Percentiles rank a stretch among this genome's conserved stretches.
phyloP scores from a whole-genome alignment of 2,113 vertebrate genomes.

The Nothoprocta pentlandii region DNA sequence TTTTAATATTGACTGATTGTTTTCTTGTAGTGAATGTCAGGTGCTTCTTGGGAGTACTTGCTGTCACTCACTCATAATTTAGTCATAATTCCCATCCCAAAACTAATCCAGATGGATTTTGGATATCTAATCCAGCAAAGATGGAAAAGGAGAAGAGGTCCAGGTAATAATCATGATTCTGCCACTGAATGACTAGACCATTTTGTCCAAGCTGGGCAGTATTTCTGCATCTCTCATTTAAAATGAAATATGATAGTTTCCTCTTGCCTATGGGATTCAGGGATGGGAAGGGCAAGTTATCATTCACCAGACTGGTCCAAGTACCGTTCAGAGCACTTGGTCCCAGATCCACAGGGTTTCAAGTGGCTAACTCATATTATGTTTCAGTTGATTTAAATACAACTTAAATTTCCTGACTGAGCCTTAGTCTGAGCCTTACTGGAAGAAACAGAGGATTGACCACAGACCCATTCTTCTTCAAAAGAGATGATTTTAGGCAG shows the following conservation, averaged over 20 bases:
- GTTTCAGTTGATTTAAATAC: background rate
- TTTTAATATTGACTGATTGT: constrained; percentile 29
- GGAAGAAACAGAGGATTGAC: no score
- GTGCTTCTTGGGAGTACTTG: background rate
- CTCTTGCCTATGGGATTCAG: background rate
- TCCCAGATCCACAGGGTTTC: background rate
- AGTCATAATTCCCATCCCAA: background rate
- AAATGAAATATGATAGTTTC: background rate
- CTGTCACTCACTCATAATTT: background rate
- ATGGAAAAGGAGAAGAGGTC: background rate
- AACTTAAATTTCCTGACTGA: background rate
- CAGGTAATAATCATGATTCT: background rate
- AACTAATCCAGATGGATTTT: background rate
- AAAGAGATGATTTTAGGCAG: background rate
- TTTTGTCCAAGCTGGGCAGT: background rate
- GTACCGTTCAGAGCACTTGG: background rate
- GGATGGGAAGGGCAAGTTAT: background rate
- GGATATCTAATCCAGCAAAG: background rate
- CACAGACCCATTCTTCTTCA: no score
- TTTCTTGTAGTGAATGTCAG: constrained; percentile 9
- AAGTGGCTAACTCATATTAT: background rate
- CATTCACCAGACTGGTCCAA: background rate
- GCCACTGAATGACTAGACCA: background rate
- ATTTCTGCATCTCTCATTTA: rapidly evolving
- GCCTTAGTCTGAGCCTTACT: background rate